Base-by-base conservation (phyloP, 2,888 invertebrate genomes). In the Melieria omissa region DNA sequence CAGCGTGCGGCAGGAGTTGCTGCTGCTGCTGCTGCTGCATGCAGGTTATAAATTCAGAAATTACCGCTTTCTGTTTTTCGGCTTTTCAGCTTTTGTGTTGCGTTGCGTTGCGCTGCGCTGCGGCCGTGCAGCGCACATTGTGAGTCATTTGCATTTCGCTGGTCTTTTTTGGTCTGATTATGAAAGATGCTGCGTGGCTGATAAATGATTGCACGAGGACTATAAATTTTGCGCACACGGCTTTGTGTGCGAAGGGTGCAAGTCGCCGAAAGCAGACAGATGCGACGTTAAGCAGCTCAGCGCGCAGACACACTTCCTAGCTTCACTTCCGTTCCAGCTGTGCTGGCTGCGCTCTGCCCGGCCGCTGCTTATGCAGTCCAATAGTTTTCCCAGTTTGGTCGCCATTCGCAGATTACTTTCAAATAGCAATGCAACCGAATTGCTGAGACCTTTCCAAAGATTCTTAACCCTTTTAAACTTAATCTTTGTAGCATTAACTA, bases 171-270 rank as follows among this genome's bases (percentile, higher is more conserved):
- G 78, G 81, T 74, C 84, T 84, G 84, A 84, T 84, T 84, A 84
- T 84, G 84, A 84, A 84, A 84, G 84, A 84, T 84, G 84, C 84
- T 84, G 84, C 82, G 84, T 83, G 81, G 81, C 84, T 84, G 85
- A 84, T 84, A 84, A 84, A 84, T 84, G 85, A 82, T 82, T 79
- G 78, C 72, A 71, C 77, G 73, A 80, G 80, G 79, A 80, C 82
- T 77, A 76, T 75, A 78, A 77, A 75, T 74, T 75, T 70, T 68
- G 70, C 71, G 73, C 74, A 75, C 67, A 72, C 65, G 73, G 74
- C 73, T 69, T 54, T 55, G 55, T 47, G 69, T 29, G 52, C 52
- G n/a, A 52, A 52, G 12, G 5, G n/a, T n/a, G 5, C 14, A 52
- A 12, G 52, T 41, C 49, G 60, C 16, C 54, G 54, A 29, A 29